A percentile compares a stretch with the other conserved stretches of the same genome.
Evolutionary conservation across 2,888 invertebrate genomes (phyloP).

Genomic region (Eubasilissa splendida): DNA sequence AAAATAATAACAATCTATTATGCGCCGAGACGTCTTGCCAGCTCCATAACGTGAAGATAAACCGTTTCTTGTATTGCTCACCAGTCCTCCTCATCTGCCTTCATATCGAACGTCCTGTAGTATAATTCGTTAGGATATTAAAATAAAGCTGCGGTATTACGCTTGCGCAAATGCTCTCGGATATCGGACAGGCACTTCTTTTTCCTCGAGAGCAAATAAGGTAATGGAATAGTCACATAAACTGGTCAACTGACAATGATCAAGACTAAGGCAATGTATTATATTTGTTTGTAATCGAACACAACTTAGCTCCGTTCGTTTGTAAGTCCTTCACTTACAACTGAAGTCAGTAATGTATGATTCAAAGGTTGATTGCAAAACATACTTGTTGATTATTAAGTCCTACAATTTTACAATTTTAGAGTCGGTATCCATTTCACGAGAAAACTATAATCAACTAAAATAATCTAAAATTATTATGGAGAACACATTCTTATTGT

Average conservation of each 20-base stretch:
- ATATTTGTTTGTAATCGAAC: too few relatives aligned
- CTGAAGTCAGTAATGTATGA: too few relatives aligned
- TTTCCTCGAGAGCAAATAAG: constrained; percentile 8
- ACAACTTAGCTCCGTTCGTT: not conserved
- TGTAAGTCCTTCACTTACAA: not conserved
- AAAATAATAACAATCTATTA: constrained; percentile 26
- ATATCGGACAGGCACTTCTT: not conserved
- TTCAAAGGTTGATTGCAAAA: too few relatives aligned
- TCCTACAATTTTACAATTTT: too few relatives aligned
- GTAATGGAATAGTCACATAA: constrained; percentile 4
- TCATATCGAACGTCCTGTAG: constrained; percentile 32
- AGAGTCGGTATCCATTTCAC: too few relatives aligned
- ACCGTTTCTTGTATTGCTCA: constrained; percentile 43
- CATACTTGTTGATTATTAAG: too few relatives aligned
- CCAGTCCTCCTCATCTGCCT: constrained; percentile 21
- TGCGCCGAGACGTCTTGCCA: constrained; percentile 26
- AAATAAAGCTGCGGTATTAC: constrained; percentile 20
- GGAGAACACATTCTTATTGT: too few relatives aligned
- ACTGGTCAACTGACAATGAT: constrained; percentile 15
- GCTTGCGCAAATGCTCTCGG: not conserved
- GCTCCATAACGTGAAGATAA: constrained; percentile 27
- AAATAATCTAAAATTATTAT: too few relatives aligned
- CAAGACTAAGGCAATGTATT: not conserved
- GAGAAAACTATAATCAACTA: too few relatives aligned
- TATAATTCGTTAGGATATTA: constrained; percentile 31